Base-by-base conservation (phyloP, 2,888 invertebrate genomes). In the Zygothrica quintamaculata region DNA sequence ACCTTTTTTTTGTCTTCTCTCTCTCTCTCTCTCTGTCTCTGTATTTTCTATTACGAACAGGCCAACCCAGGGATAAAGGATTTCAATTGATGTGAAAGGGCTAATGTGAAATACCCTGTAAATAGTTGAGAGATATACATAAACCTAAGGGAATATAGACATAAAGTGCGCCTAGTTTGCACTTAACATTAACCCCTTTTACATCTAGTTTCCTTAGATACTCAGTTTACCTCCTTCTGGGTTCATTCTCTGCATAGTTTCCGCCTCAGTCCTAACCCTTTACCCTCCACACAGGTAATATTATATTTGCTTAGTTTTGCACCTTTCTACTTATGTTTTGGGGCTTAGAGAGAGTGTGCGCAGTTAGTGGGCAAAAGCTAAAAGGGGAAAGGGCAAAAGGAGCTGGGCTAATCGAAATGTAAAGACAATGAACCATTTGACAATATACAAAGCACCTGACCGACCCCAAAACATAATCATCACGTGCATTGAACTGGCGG, bases 361-460 rank as follows among this genome's bases (percentile, higher is more conserved):
- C 70, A 74, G 65, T 42, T 39, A 33, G n/a, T n/a, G n/a, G n/a
- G n/a, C n/a, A n/a, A 9, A 7, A 11, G n/a, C 15, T 15, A 9
- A 29, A 36, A 22, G 31, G 34, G 26, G 68, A 3, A 39, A 46
- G 57, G 50, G 18, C 18, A 22, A 34, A 46, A 39, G 40, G 57
- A 48, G 18, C 18, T 3, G 31, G 42, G 58, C 71, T 70, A 56
- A 70, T 74, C 65, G 71, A 70, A 58, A 56, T 65, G 58, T 64
- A 43, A 70, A 71, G 71, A 74, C 71, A 74, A 71, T 70, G 71
- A 71, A 52, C 75, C 62, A 42, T 61, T 22, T 68, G 61, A 53
- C 51, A 46, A 57, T 34, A 31, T 18, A 15, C 3, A n/a, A n/a
- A 51, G 36, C 34, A 74, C 51, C 71, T 74, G 73, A 61, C 43